Percentiles rank a stretch among this genome's conserved stretches.
These are phyloP conservation scores for Cyclura pinguis DNA, from an alignment of 2,797 vertebrate genomes.

Conservation along the genomic window DNA sequence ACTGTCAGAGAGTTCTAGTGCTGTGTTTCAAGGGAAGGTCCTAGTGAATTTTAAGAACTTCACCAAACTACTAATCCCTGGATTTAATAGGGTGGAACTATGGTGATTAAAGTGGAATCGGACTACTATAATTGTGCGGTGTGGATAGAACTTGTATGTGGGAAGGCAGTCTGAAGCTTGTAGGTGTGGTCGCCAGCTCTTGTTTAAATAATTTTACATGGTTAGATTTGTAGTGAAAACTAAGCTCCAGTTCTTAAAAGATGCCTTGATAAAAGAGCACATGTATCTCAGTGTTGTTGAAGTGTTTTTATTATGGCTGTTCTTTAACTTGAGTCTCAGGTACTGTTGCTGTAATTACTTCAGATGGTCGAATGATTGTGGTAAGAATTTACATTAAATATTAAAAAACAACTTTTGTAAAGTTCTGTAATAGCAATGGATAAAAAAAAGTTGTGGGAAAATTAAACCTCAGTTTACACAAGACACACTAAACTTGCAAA, in stretches of 20 bases:
- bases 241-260: not conserved
- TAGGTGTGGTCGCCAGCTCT: not conserved
- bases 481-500: too few species aligned
- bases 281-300: not conserved
- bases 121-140: too few species aligned
- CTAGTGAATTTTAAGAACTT: too few species aligned
- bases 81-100: too few species aligned
- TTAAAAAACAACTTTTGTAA: not conserved
- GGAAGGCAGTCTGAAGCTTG: not conserved
- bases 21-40: too few species aligned
- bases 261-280: not conserved
- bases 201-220: not conserved
- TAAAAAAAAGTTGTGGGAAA: not conserved
- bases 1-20: too few species aligned
- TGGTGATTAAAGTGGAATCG: too few species aligned
- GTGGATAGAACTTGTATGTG: too few species aligned
- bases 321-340: conserved; percentile 85
- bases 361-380: conserved; percentile 99
- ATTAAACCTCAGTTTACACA: too few species aligned
- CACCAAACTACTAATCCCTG: too few species aligned
- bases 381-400: conserved; percentile 76
- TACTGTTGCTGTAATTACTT: conserved; percentile 96
- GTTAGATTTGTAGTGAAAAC: not conserved
- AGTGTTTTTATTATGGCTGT: conserved; percentile 29
- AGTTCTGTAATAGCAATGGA: not conserved